Conservation (phyloP, 2,888 invertebrate genomes). For the Cephonodes hylas region DNA sequence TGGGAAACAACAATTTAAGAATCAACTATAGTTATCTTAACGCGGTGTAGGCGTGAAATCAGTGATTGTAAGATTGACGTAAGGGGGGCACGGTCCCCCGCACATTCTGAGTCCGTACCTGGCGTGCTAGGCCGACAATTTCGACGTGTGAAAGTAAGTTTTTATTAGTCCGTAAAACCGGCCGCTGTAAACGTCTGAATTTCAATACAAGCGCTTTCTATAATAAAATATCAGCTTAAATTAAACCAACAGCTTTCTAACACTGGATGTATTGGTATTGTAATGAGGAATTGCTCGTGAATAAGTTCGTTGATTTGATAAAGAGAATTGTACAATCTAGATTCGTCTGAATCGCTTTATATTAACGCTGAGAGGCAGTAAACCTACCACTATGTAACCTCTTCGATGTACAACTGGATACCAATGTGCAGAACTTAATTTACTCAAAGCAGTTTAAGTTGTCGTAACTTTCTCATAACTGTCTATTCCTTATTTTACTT, state of each 20-base stretch:
- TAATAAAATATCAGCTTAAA: constrained; percentile 4
- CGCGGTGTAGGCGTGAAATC: constrained; percentile 8
- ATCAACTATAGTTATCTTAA: constrained; percentile 5
- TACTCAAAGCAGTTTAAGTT: too few species aligned
- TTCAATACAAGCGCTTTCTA: constrained; percentile 8
- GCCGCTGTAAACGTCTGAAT: constrained; percentile 13
- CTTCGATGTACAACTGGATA: too few species aligned
- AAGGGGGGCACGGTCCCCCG: constrained; percentile 5
- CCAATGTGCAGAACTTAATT: too few species aligned
- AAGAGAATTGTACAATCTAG: neutral
- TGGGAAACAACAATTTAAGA: constrained; percentile 5
- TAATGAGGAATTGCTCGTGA: neutral
- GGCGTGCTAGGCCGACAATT: neutral
- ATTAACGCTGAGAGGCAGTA: too few species aligned
- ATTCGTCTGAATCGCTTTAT: neutral
- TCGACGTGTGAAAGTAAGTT: constrained; percentile 26
- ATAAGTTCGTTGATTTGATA: neutral
- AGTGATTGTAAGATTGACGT: constrained; percentile 8
- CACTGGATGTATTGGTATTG: neutral
- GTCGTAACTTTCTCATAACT: too few species aligned
- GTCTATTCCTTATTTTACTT: too few species aligned
- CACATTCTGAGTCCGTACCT: neutral
- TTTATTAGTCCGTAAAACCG: constrained; percentile 16
- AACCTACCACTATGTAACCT: too few species aligned
- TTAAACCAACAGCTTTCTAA: constrained; percentile 1